phyloP scores from a whole-genome alignment of 2,888 invertebrate species.

The Mythimna ferrago region DNA sequence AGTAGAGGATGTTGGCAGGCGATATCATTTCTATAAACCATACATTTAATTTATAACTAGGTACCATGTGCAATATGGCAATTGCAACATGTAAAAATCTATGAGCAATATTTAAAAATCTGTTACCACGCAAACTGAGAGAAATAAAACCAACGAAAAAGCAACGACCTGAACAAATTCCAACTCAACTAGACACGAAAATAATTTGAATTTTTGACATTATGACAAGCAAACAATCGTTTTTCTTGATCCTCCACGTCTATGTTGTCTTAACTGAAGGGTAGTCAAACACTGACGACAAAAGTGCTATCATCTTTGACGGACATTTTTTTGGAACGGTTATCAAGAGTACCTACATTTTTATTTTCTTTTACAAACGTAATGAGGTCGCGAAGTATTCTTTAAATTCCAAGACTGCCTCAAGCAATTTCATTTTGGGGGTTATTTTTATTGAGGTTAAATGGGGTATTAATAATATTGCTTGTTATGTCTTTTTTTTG shows the following conservation, averaged over 20 bases:
- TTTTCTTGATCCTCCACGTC: constrained; percentile 26
- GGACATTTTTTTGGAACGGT: constrained; percentile 40
- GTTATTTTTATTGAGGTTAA: constrained; percentile 30
- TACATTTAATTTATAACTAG: background rate
- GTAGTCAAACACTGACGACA: constrained; percentile 36
- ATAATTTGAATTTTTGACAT: constrained; percentile 51
- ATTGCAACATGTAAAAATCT: background rate
- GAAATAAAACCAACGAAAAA: constrained; percentile 25
- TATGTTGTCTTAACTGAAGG: constrained; percentile 24
- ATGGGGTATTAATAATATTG: constrained; percentile 28
- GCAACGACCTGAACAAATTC: constrained; percentile 39
- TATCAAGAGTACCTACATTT: constrained; percentile 27
- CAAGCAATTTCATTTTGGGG: constrained; percentile 36
- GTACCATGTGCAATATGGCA: background rate
- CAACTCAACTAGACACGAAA: constrained; percentile 18
- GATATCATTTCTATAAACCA: background rate
- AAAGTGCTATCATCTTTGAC: constrained; percentile 47
- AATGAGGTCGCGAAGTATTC: constrained; percentile 39
- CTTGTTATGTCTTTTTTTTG: constrained; percentile 21
- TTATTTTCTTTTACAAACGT: constrained; percentile 28
- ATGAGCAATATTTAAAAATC: background rate
- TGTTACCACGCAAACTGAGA: background rate
- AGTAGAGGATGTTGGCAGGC: background rate
- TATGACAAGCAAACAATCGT: constrained; percentile 41
- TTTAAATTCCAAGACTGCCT: constrained; percentile 34